Evolutionary conservation across 2,797 vertebrate species (phyloP).

Genomic region (Mycteria americana): DNA sequence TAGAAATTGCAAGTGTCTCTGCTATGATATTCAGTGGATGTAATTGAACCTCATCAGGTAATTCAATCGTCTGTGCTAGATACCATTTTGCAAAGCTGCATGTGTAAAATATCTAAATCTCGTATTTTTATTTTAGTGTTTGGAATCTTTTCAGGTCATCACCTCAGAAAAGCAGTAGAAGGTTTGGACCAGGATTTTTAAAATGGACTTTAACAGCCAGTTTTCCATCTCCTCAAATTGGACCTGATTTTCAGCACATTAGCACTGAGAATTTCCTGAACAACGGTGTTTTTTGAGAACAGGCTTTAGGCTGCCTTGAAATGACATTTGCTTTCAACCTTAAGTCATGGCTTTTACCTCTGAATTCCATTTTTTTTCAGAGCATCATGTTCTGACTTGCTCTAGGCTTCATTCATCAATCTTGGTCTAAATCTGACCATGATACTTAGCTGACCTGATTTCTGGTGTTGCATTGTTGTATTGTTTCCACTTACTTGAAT

Average conservation of each 20-base stretch:
- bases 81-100: not conserved
- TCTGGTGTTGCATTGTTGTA: not conserved
- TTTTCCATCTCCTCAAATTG: not conserved
- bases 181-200: not conserved
- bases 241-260: not conserved
- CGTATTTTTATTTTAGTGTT: not conserved
- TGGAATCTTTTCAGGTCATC: not conserved
- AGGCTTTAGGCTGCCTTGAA: not conserved
- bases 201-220: not conserved
- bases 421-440: not conserved
- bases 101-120: not conserved
- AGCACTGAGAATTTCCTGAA: not conserved
- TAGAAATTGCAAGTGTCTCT: not conserved
- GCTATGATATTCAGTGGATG: not conserved
- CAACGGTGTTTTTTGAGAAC: not conserved
- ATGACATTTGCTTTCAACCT: not conserved
- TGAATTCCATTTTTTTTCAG: not conserved
- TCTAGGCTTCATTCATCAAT: not conserved
- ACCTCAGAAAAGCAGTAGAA: not conserved
- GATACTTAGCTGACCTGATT: not conserved
- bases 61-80: not conserved
- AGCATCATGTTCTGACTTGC: not conserved
- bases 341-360: not conserved
- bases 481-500: not conserved
- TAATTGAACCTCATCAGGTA: not conserved